phyloP scores from a whole-genome alignment of 1,140 invertebrate genomes.

The Ladona fulva region DNA sequence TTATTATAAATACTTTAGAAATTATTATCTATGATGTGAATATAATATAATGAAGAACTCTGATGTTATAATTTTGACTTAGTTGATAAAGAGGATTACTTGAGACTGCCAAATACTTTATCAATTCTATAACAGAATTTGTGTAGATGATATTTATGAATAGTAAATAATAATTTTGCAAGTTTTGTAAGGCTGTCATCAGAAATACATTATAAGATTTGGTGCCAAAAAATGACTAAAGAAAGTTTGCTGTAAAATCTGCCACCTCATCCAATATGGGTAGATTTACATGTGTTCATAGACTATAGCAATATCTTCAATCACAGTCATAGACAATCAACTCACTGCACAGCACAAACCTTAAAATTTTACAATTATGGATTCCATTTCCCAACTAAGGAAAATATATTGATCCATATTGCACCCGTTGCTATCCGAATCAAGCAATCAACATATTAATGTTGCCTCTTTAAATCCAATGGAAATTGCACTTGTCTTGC shows the following conservation, averaged over 20 bases:
- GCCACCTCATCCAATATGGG: neutral
- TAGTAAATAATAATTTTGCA: too few species aligned
- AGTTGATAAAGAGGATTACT: too few species aligned
- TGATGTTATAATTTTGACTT: too few species aligned
- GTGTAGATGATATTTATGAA: too few species aligned
- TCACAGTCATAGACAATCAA: conserved; percentile 4
- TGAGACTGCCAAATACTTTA: too few species aligned
- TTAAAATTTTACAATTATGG: neutral
- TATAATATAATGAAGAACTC: too few species aligned
- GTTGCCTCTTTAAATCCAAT: neutral
- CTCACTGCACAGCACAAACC: neutral
- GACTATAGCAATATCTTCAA: conserved; percentile 2
- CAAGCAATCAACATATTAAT: neutral
- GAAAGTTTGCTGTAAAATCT: conserved; percentile 7
- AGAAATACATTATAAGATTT: neutral
- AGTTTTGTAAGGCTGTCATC: too few species aligned
- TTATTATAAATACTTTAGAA: neutral
- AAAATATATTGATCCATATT: neutral
- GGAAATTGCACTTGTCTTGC: conserved; percentile 4
- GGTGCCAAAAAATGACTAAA: neutral
- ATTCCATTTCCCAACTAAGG: neutral
- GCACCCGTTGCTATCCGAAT: neutral
- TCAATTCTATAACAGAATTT: too few species aligned
- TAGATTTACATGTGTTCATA: neutral
- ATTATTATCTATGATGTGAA: neutral